Conservation (phyloP, 2,888 invertebrate genomes). For the Acleris literana region DNA sequence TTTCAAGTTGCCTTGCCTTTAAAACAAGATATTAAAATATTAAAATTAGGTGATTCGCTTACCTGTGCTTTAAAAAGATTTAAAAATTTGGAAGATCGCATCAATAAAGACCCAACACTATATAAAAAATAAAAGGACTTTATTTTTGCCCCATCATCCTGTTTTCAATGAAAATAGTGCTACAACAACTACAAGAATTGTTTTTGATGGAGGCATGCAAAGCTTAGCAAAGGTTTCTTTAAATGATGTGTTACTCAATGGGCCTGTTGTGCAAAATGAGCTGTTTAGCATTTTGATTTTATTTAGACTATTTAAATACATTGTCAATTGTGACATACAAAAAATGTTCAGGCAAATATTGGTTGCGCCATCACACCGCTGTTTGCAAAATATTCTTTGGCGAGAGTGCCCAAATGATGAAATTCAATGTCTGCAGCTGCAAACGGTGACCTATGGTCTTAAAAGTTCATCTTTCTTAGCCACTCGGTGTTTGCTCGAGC, state of each 20-base stretch:
- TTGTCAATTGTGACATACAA: conserved; percentile 13
- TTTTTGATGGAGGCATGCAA: conserved; percentile 2
- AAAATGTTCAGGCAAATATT: conserved; percentile 18
- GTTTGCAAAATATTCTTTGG: too few species aligned
- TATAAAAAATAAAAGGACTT: too few species aligned
- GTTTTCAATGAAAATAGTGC: conserved; percentile 24
- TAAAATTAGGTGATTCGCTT: too few species aligned
- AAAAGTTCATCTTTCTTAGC: conserved; percentile 2
- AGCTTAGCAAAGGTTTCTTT: conserved; percentile 1
- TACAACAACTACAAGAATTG: not conserved
- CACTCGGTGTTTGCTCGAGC: conserved; percentile 6
- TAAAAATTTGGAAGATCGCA: too few species aligned
- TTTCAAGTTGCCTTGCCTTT: too few species aligned
- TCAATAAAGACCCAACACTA: too few species aligned
- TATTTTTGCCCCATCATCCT: conserved; percentile 15
- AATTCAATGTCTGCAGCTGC: conserved; percentile 11
- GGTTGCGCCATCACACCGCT: not conserved
- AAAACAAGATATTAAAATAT: too few species aligned
- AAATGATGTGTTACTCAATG: conserved; percentile 16
- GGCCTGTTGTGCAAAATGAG: conserved; percentile 7
- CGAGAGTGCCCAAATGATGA: too few species aligned
- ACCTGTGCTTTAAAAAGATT: too few species aligned
- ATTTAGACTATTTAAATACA: conserved; percentile 4
- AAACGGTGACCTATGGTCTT: conserved; percentile 4
- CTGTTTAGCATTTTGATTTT: conserved; percentile 16